Conservation (phyloP, 30 jellyfish, hydroid and myxozoan species). For the Nemopilema nomurai region DNA sequence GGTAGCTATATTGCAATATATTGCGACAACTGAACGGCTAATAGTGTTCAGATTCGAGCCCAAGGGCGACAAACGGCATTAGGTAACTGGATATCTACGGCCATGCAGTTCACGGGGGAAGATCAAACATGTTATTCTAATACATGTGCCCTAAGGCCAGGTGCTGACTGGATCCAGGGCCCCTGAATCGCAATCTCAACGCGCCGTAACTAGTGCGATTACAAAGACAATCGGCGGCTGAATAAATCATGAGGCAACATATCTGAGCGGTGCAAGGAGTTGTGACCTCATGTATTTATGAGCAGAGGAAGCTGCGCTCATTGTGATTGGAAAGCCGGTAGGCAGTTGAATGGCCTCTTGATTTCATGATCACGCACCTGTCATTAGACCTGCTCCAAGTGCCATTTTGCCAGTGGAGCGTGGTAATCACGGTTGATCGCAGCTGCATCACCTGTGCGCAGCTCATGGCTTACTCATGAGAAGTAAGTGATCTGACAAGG, state of each 20-base stretch:
- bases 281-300: not conserved
- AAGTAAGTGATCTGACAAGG: conserved; percentile 48
- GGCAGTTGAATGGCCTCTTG: not conserved
- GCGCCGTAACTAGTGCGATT: not conserved
- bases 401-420: conserved; percentile 62
- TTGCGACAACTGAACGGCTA: too few relatives aligned
- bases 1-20: too few relatives aligned
- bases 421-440: conserved; percentile 58
- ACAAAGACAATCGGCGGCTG: not conserved
- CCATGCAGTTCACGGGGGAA: too few relatives aligned
- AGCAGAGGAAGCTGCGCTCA: conserved; percentile 8
- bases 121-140: not conserved
- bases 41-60: too few relatives aligned
- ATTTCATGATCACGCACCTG: conserved; percentile 39
- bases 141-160: not conserved
- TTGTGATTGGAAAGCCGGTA: not conserved
- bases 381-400: conserved; percentile 38
- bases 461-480: conserved; percentile 56
- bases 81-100: too few relatives aligned
- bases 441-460: conserved; percentile 67
- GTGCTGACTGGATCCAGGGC: not conserved
- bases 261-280: not conserved
- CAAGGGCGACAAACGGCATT: too few relatives aligned
- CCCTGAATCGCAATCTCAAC: not conserved
- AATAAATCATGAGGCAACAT: not conserved